Evolutionary conservation across 2,888 invertebrate species (phyloP).

Genomic region (Pocota personata): DNA sequence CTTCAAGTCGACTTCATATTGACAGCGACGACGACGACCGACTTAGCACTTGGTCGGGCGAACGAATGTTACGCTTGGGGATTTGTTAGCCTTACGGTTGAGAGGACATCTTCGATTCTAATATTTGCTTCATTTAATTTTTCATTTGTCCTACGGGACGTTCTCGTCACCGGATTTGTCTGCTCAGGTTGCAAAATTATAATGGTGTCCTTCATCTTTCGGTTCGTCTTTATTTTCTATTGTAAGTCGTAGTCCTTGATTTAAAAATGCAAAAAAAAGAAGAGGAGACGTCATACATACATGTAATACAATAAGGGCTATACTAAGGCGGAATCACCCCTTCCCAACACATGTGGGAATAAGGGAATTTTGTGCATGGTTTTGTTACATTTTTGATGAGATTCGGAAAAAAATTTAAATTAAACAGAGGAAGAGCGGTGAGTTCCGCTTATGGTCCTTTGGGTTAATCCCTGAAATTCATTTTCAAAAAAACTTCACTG

Average conservation of each 20-base stretch:
- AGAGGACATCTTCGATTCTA: constrained; percentile 38
- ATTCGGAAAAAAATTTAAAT: constrained; percentile 33
- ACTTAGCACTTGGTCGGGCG: constrained; percentile 59
- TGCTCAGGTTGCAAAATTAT: constrained; percentile 36
- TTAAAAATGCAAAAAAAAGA: constrained; percentile 34
- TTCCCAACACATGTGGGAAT: constrained; percentile 23
- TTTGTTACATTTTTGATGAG: constrained; percentile 35
- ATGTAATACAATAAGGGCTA: not conserved
- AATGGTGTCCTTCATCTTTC: constrained; percentile 40
- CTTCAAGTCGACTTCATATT: constrained; percentile 15
- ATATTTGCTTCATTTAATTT: constrained; percentile 62
- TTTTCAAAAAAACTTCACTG: constrained; percentile 10
- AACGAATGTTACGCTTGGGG: constrained; percentile 21
- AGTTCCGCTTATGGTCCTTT: constrained; percentile 39
- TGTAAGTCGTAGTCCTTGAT: constrained; percentile 14
- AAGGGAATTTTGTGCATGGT: constrained; percentile 25
- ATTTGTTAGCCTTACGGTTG: constrained; percentile 48
- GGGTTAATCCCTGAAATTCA: constrained; percentile 31
- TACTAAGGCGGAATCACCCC: not conserved
- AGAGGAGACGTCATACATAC: not conserved
- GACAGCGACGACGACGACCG: not conserved
- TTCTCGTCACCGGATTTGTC: constrained; percentile 8
- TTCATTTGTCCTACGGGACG: constrained; percentile 51
- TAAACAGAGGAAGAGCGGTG: constrained; percentile 15
- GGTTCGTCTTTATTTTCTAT: not conserved